Percentiles rank a stretch among this genome's conserved stretches.
Conservation (phyloP, 2,113 vertebrate species). For the Oncorhynchus gorbuscha region DNA sequence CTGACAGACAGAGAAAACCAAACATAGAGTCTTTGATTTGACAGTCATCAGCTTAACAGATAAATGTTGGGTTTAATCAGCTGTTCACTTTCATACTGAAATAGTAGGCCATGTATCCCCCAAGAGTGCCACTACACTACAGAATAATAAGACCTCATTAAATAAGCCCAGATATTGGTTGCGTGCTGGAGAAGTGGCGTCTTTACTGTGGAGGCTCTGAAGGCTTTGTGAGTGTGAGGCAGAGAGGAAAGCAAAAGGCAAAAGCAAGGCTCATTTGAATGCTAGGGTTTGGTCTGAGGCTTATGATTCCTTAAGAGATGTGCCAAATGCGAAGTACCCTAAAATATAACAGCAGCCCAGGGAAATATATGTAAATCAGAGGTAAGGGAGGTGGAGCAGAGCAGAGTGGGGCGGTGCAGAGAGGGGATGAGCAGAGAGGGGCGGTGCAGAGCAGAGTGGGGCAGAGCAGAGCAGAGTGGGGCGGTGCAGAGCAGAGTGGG, state of each 20-base stretch:
- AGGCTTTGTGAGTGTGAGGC: background rate
- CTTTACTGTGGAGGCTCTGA: slow-evolving; percentile 7
- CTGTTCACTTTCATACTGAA: slow-evolving; percentile 27
- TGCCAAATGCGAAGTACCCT: slow-evolving; percentile 62
- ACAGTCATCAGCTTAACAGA: slow-evolving; percentile 8
- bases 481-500: no score
- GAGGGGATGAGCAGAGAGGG: no score
- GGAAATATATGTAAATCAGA: slow-evolving; percentile 77
- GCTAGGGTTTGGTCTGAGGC: slow-evolving; percentile 61
- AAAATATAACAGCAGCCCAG: slow-evolving; percentile 75
- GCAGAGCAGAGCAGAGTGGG: no score
- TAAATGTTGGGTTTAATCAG: slow-evolving; percentile 14
- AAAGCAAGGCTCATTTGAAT: slow-evolving; percentile 61
- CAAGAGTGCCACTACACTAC: slow-evolving; percentile 18
- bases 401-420: no score
- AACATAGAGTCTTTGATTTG: slow-evolving; percentile 11
- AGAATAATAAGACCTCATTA: slow-evolving; percentile 44
- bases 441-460: no score
- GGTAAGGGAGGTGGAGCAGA: slow-evolving; percentile 41
- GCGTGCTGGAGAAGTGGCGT: slow-evolving; percentile 50
- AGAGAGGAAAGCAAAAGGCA: slow-evolving; percentile 19
- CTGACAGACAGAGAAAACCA: slow-evolving; percentile 3
- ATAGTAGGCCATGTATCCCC: slow-evolving; percentile 18
- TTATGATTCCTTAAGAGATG: slow-evolving; percentile 69
- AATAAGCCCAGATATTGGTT: slow-evolving; percentile 50